Evolutionary conservation across 2,888 invertebrate genomes (phyloP), one percentile per base, ranked within the genome.

Genomic region (Hermaeophaga mercurialis): DNA sequence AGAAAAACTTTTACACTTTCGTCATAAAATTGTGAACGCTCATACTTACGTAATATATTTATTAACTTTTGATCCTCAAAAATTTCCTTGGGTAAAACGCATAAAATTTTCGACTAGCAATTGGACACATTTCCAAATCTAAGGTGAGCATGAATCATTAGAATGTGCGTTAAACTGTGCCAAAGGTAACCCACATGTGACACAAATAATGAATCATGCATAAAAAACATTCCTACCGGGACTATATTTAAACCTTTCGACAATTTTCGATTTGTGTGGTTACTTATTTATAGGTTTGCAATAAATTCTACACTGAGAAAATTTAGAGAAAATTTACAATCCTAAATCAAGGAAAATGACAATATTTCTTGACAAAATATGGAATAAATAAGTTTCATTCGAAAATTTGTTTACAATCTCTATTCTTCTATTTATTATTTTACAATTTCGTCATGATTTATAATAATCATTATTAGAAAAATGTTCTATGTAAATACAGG

Each of bases 181-280:
- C 66, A 67, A 68, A 63, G 63, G 64, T 63, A 60, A 53, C 67
- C 65, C 66, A 67, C 66, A 66, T 65, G 64, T 22, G 41, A 48
- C 56, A 53, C 53, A 39, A 31, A 53, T 49, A 47, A 54, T 66
- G 66, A 66, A 58, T 64, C 62, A 66, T 56, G 48, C 54, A 52
- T 43, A 38, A 36, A 41, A 56, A 62, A 62, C 62, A 58, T 59
- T 45, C 31, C 28, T 18, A 47, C 22, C 22, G 34, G 11, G 18
- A 41, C 41, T 41, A 50, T 31, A 41, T 50, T 50, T 19, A 14
- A 17, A 50, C 2, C 31, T 17, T 24, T 3, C 3, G 11, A 22
- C 18, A 39, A 39, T 1, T 19, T 39, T 7, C 39, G 19, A 39
- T 39, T 39, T 39, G 12, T 39, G 19, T 22, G n/a, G 11, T 18